Percentiles rank a stretch among this genome's conserved stretches.
Conservation (phyloP, 2,888 invertebrate genomes). For the Ophion ellenae region DNA sequence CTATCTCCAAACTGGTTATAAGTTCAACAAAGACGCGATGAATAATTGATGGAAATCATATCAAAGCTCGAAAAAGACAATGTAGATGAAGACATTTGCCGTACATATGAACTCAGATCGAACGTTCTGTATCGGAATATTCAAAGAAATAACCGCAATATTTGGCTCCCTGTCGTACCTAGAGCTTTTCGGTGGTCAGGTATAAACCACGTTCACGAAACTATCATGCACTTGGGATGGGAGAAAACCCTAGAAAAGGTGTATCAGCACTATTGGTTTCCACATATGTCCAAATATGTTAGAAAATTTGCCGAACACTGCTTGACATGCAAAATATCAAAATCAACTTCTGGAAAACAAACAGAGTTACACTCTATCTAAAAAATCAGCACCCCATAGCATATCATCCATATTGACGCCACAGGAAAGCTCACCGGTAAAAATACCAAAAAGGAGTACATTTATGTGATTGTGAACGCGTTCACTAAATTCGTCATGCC, state of each 20-base stretch:
- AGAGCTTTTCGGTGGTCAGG: constrained; percentile 48
- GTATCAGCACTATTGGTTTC: constrained; percentile 41
- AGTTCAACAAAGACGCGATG: constrained; percentile 20
- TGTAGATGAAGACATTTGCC: not conserved
- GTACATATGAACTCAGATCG: constrained; percentile 33
- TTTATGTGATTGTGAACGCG: constrained; percentile 72
- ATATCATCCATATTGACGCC: constrained; percentile 75
- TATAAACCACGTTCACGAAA: constrained; percentile 42
- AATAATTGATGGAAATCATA: not conserved
- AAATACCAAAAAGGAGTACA: constrained; percentile 73
- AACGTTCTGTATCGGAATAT: constrained; percentile 35
- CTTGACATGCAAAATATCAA: constrained; percentile 75
- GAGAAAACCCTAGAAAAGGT: constrained; percentile 22
- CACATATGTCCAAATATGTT: constrained; percentile 40
- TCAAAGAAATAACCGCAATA: constrained; percentile 19
- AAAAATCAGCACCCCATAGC: constrained; percentile 72
- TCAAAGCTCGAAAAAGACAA: constrained; percentile 12
- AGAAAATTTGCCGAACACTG: constrained; percentile 66
- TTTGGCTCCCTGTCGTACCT: constrained; percentile 11
- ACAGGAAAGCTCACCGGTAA: constrained; percentile 70
- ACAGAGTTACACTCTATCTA: constrained; percentile 76
- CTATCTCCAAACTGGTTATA: constrained; percentile 32
- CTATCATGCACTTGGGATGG: constrained; percentile 36
- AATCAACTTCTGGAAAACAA: constrained; percentile 73
- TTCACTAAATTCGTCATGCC: constrained; percentile 73